Evolutionary conservation across 2,888 invertebrate genomes (phyloP).

Genomic region (Drosophila nr. fundita): DNA sequence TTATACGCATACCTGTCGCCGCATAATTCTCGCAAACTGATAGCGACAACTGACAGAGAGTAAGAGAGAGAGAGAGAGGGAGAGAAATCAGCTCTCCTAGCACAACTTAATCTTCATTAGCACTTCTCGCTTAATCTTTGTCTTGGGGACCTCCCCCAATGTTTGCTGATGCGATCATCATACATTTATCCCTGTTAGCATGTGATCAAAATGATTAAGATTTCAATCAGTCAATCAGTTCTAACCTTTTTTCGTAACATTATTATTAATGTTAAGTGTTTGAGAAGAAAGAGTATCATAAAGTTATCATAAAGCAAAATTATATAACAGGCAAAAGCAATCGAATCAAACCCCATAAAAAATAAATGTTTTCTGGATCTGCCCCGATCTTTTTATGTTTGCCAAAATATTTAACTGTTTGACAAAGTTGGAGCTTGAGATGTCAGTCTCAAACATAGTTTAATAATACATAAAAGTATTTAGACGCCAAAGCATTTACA

Average conservation of each 20-base stretch:
- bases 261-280: neutral
- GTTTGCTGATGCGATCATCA: neutral
- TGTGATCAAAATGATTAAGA: neutral
- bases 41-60: slow-evolving; percentile 4
- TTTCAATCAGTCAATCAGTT: neutral
- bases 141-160: slow-evolving; percentile 4
- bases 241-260: neutral
- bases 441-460: neutral
- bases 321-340: too few relatives aligned
- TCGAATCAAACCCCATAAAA: neutral
- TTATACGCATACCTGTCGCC: slow-evolving; percentile 50
- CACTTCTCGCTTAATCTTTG: slow-evolving; percentile 14
- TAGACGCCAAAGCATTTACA: neutral
- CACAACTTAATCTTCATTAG: slow-evolving; percentile 70
- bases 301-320: neutral
- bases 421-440: neutral
- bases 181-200: neutral
- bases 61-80: neutral
- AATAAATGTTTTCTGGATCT: neutral
- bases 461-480: neutral
- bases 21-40: slow-evolving; percentile 52
- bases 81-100: neutral
- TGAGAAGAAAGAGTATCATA: neutral
- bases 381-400: neutral
- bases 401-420: neutral